Evolutionary conservation across 1,140 invertebrate genomes (phyloP), one percentile per base, ranked within the genome.

Genomic region (Polyergus mexicanus): DNA sequence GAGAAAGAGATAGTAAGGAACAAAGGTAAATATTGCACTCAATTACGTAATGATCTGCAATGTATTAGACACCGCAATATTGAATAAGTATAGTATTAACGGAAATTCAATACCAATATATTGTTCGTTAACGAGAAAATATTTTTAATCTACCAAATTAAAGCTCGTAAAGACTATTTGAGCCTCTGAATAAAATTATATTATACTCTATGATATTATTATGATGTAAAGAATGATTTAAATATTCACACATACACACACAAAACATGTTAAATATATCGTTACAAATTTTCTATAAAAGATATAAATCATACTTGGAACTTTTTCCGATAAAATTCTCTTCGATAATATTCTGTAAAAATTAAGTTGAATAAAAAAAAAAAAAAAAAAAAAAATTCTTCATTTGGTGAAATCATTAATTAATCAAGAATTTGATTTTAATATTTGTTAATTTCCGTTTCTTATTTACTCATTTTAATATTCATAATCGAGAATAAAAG

Each of bases 1-100:
- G 51, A 58, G 10, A 32, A 19, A 56, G 32, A 19, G 47, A 41
- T 13, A 54, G 16, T 32, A 32, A 32, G 32, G 3, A 32, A 32
- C 2, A 4, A 4, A 32, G 32, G 32, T 28, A 32, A n/a, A n/a
- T n/a, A n/a, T n/a, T n/a, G n/a, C 86, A 72, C 65, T 72, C 80
- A 88, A 87, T 88, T 80, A 78, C 72, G 66, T 85, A 88, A 88
- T 88, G 60, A 81, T n/a, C 25, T 66, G 56, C 28, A 54, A 60
- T 51, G 72, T 41, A 38, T 77, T 65, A 11, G 66, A 32, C 65
- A 81, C 65, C 16, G 44, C 47, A 41, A 66, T n/a, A 44, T n/a
- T 65, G 28, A 16, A 63, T 75, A 22, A 54, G 22, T 68, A 65
- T 22, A 56, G 54, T 56, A 35, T 74, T 72, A 84, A 88, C 60